These are phyloP conservation scores for Habrosyne pyritoides DNA, from an alignment of 2,888 invertebrate genomes.

Conservation along the genomic window DNA sequence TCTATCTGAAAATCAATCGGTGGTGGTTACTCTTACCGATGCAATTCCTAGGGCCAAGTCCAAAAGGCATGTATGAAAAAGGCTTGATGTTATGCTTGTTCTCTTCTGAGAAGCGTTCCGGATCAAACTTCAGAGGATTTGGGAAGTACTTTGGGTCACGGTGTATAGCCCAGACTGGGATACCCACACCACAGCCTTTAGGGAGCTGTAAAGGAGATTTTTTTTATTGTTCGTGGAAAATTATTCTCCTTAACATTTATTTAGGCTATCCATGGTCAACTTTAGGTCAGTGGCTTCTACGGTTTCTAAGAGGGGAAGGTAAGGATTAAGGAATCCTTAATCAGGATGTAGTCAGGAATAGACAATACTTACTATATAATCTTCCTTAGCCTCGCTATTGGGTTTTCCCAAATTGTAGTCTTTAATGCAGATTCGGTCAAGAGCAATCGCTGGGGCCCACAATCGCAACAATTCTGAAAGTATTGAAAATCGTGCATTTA, in stretches of 20 bases:
- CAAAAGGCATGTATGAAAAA: slow-evolving; percentile 75
- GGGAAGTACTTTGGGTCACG: slow-evolving; percentile 74
- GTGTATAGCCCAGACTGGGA: no score
- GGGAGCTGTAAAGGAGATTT: no score
- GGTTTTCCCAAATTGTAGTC: slow-evolving; percentile 71
- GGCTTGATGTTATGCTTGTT: slow-evolving; percentile 68
- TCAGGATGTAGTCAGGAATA: no score
- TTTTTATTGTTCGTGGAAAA: no score
- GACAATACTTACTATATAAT: slow-evolving; percentile 55
- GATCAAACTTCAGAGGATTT: slow-evolving; percentile 80
- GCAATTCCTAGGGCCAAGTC: slow-evolving; percentile 83
- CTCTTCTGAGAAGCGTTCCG: slow-evolving; percentile 80
- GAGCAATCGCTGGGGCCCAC: slow-evolving; percentile 69
- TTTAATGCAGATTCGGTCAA: slow-evolving; percentile 77
- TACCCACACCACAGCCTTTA: no score
- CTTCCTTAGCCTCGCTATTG: slow-evolving; percentile 45
- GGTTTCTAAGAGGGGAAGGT: no score
- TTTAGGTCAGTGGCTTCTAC: no score
- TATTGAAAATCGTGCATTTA: slow-evolving; percentile 61
- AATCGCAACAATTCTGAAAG: slow-evolving; percentile 65
- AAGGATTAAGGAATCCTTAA: no score
- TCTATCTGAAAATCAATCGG: no score
- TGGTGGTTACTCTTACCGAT: no score
- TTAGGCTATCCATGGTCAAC: no score
- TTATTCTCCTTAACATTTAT: no score